Evolutionary conservation across 2,113 vertebrate species (phyloP).

Genomic region (Oreochromis tanganicae): DNA sequence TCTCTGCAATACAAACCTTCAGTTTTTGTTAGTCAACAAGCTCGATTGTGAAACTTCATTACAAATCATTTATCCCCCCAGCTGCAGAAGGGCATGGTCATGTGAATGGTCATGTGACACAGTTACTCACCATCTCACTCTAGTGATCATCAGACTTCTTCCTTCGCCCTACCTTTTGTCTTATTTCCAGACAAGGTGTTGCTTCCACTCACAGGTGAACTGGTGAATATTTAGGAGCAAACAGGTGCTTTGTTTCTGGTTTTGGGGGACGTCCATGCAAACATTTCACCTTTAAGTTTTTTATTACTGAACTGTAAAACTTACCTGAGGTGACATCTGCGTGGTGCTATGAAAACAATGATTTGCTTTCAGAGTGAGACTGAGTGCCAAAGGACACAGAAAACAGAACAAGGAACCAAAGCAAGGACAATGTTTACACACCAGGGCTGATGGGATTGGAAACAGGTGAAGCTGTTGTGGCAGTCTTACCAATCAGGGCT

Average conservation of each 20-base stretch:
- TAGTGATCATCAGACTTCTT: not conserved
- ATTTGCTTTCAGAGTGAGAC: not conserved
- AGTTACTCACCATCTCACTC: not conserved
- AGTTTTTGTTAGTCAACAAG: not conserved
- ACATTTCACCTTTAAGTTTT: not conserved
- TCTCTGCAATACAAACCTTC: not conserved
- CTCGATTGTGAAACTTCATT: not conserved
- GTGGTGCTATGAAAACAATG: not conserved
- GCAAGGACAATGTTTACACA: not conserved
- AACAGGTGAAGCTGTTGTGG: not conserved
- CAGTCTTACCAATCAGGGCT: not conserved
- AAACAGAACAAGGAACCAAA: not conserved
- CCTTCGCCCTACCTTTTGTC: not conserved
- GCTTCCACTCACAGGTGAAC: not conserved
- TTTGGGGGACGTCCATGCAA: not conserved
- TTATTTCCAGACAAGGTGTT: not conserved
- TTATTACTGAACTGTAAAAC: not conserved
- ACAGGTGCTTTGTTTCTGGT: not conserved
- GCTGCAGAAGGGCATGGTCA: not conserved
- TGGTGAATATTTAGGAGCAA: not conserved
- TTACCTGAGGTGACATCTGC: not conserved
- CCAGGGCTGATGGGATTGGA: not conserved
- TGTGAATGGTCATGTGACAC: not conserved
- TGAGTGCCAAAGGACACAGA: not conserved
- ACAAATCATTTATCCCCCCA: not conserved